Conservation (phyloP, 2,888 invertebrate species). For the Fragum fragum region DNA sequence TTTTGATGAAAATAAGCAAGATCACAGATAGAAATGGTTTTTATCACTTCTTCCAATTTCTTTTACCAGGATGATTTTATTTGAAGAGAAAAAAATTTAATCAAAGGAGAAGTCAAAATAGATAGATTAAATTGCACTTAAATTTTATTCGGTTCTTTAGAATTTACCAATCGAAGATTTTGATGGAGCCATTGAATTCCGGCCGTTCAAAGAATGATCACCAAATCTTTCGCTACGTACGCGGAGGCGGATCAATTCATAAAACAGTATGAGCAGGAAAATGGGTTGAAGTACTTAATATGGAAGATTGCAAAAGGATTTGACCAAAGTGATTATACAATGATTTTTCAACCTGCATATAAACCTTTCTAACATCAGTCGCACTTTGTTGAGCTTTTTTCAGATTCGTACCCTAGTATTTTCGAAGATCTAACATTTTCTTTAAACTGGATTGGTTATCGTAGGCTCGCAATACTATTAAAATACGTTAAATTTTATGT, state of each 20-base stretch:
- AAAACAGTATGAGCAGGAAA: neutral
- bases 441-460: neutral
- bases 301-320: slow-evolving; percentile 6
- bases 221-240: slow-evolving; percentile 6
- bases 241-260: slow-evolving; percentile 7
- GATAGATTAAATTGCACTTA: too few species aligned
- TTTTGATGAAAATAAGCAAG: too few species aligned
- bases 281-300: neutral
- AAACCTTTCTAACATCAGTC: neutral
- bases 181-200: neutral
- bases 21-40: too few species aligned
- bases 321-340: neutral
- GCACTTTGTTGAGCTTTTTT: neutral
- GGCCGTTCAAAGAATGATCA: neutral
- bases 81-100: neutral
- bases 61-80: neutral
- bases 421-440: neutral
- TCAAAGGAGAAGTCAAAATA: neutral
- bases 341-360: neutral
- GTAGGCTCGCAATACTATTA: too few species aligned
- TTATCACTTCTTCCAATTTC: too few species aligned
- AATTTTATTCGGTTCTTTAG: neutral
- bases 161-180: neutral
- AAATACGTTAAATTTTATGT: too few species aligned
- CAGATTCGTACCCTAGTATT: slow-evolving; percentile 1